Evolutionary conservation across 2,113 vertebrate genomes (phyloP).

Genomic region (Psilopogon haemacephalus): DNA sequence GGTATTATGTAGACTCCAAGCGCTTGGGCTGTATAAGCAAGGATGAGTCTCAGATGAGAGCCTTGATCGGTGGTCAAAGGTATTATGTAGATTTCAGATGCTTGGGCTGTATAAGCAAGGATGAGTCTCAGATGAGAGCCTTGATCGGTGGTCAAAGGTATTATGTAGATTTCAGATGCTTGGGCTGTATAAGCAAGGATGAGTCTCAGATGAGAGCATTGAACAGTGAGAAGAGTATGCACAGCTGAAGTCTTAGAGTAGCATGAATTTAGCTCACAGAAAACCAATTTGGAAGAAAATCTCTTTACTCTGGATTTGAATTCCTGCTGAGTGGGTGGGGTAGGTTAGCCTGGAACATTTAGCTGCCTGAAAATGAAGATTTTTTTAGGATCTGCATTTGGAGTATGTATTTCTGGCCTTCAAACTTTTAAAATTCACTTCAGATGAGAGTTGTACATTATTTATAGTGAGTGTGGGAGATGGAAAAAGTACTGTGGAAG

Average conservation of each 20-base stretch:
- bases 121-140: not conserved
- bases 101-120: not conserved
- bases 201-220: not conserved
- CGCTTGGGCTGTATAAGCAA: not conserved
- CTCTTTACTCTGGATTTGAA: not conserved
- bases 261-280: not conserved
- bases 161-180: not conserved
- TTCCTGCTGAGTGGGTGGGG: not conserved
- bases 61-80: not conserved
- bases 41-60: not conserved
- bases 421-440: constrained; percentile 10
- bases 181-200: not conserved
- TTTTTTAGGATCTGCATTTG: not conserved
- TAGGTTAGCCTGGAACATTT: not conserved
- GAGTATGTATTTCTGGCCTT: constrained; percentile 5
- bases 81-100: not conserved
- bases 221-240: not conserved
- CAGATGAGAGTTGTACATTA: constrained; percentile 30
- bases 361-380: not conserved
- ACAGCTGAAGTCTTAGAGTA: not conserved
- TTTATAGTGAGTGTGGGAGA: constrained; percentile 50
- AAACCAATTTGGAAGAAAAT: not conserved
- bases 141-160: not conserved
- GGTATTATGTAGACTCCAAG: not conserved
- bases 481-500: not conserved